Evolutionary conservation across 2,888 invertebrate genomes (phyloP).

Genomic region (Himalopsyche tibetana): DNA sequence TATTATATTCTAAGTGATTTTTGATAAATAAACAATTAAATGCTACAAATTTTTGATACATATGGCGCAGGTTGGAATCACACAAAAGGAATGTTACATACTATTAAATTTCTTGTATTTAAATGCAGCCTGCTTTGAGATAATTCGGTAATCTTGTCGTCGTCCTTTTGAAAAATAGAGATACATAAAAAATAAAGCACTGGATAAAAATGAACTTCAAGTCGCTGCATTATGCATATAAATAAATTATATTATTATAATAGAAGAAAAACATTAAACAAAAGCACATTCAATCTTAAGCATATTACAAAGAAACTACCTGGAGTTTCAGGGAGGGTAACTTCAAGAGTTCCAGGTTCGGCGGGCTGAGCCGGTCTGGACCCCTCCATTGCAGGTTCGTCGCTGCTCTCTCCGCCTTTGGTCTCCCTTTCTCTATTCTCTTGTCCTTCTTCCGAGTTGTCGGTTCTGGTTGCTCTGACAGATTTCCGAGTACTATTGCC

Average conservation of each 20-base stretch:
- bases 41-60: neutral
- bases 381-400: constrained; percentile 86
- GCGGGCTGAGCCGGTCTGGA: constrained; percentile 90
- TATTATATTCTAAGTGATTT: no score
- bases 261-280: no score
- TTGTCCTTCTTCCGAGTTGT: constrained; percentile 65
- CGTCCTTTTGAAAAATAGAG: constrained; percentile 13
- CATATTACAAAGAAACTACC: constrained; percentile 71
- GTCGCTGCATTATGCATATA: no score
- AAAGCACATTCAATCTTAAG: no score
- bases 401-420: constrained; percentile 51
- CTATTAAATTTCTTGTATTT: constrained; percentile 64
- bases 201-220: neutral
- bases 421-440: neutral
- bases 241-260: no score
- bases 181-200: constrained; percentile 5
- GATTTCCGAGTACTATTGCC: constrained; percentile 17
- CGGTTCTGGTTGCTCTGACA: constrained; percentile 59
- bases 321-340: constrained; percentile 93
- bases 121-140: neutral
- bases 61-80: neutral
- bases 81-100: constrained; percentile 62
- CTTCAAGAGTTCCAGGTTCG: constrained; percentile 93
- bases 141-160: constrained; percentile 1
- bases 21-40: neutral